A percentile compares a stretch with the other conserved stretches of the same genome.
Evolutionary conservation across 2,113 vertebrate species (phyloP).

Genomic region (Microtus pennsylvanicus): DNA sequence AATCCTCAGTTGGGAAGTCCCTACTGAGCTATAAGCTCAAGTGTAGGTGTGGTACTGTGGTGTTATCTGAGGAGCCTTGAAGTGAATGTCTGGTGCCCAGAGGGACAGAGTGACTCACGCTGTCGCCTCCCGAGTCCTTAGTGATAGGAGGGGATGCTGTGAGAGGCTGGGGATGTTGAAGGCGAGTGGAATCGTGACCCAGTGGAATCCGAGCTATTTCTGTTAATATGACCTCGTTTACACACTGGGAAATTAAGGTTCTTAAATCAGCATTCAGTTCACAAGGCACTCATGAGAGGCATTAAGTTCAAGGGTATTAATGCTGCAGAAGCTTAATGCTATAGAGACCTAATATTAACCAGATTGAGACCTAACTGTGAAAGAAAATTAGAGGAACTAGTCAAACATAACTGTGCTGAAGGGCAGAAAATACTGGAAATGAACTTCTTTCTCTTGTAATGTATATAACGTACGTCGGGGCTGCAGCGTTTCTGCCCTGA

Average conservation of each 20-base stretch:
- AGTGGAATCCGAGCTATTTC: slow-evolving; percentile 50
- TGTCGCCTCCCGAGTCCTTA: not conserved
- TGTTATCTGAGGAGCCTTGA: not conserved
- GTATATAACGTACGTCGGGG: not conserved
- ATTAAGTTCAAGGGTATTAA: slow-evolving; percentile 70
- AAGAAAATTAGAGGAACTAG: slow-evolving; percentile 54
- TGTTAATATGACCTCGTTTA: slow-evolving; percentile 65
- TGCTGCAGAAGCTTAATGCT: slow-evolving; percentile 38
- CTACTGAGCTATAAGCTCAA: not conserved
- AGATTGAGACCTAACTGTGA: slow-evolving; percentile 41
- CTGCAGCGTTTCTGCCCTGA: not conserved
- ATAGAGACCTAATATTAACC: slow-evolving; percentile 58
- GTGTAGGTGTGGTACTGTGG: not conserved
- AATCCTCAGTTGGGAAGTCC: not conserved
- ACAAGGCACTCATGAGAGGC: slow-evolving; percentile 59
- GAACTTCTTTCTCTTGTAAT: slow-evolving; percentile 4
- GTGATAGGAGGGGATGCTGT: not conserved
- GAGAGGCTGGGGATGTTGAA: not conserved
- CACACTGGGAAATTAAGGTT: slow-evolving; percentile 17
- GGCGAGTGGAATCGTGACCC: not conserved
- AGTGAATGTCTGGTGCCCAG: not conserved
- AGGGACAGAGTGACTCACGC: not conserved
- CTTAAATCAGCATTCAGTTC: slow-evolving; percentile 70
- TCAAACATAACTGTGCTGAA: slow-evolving; percentile 52
- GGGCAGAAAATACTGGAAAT: slow-evolving; percentile 43